A percentile compares a stretch with the other conserved stretches of the same genome.
phyloP scores from a whole-genome alignment of 2,888 invertebrate genomes.

The Adelphocoris suturalis region DNA sequence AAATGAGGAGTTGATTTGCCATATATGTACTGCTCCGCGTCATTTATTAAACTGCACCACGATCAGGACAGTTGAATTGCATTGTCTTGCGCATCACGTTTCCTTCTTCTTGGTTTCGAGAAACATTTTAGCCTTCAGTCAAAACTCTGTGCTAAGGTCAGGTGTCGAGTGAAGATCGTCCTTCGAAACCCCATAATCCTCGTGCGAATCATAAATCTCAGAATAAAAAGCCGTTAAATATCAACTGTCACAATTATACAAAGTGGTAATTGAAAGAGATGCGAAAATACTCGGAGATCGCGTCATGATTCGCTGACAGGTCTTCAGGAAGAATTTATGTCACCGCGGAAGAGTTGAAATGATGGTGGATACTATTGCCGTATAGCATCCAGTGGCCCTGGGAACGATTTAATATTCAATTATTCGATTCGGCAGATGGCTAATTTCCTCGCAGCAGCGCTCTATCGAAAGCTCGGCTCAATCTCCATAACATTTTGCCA shows the following conservation, averaged over 20 bases:
- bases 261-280: not conserved
- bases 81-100: no score
- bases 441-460: not conserved
- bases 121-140: no score
- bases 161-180: not conserved
- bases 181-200: not conserved
- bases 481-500: constrained; percentile 42
- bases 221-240: not conserved
- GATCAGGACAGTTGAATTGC: no score
- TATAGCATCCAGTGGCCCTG: not conserved
- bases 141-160: not conserved
- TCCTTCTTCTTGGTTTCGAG: no score
- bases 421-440: constrained; percentile 22
- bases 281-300: not conserved
- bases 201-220: not conserved
- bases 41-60: no score
- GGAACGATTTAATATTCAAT: constrained; percentile 11
- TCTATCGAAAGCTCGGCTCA: not conserved
- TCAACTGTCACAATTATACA: not conserved
- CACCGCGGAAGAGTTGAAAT: not conserved
- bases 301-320: not conserved
- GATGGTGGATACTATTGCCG: not conserved
- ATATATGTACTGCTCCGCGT: no score
- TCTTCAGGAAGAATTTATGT: not conserved
- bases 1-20: no score